Base-by-base conservation (phyloP, 2,797 vertebrate genomes). In the Forpus xanthops region DNA sequence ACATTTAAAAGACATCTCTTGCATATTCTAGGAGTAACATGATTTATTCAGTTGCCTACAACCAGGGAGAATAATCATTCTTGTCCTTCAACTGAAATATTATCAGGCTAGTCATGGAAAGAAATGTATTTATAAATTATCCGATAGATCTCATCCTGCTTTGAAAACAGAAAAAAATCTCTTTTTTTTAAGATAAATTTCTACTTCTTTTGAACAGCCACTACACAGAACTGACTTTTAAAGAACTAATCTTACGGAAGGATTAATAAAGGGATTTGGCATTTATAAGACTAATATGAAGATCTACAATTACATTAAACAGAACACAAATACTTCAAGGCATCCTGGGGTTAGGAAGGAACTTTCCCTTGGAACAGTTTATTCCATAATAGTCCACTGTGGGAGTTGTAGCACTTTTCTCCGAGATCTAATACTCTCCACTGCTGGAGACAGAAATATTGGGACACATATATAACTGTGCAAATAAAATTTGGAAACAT, bases 331-430 rank as follows among this genome's bases (percentile, higher is more conserved):
- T 96, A 89, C 64, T 94, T 96, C 52, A 89, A 92, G 88, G 81
- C 49, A 93, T 89, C 93, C 94, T 83, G 68, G 0, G 30, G 86
- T 65, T 77, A 89, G 72, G 65, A 92, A 82, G 74, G 75, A 95
- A 92, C 84, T 93, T 71, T 89, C 53, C 68, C 53, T 92, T 79
- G 65, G n/a, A 96, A 35, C 37, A 82, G 90, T 58, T 92, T 96
- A 94, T 96, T 94, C 93, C 61, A 62, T 95, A 96, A 97, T 95
- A 92, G 93, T 96, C 96, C 93, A 87, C 94, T 77, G 95, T 93
- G 86, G 95, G 94, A 90, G 93, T 85, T 96, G 67, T 77, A 89
- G 68, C 86, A 92, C 93, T 94, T 97, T 82, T 66, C 61, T 90
- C 61, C 2, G 3, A 83, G 75, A 96, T 90, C 81, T 95, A 95